Conservation (phyloP, 2,113 vertebrate genomes). For the Passer montanus region DNA sequence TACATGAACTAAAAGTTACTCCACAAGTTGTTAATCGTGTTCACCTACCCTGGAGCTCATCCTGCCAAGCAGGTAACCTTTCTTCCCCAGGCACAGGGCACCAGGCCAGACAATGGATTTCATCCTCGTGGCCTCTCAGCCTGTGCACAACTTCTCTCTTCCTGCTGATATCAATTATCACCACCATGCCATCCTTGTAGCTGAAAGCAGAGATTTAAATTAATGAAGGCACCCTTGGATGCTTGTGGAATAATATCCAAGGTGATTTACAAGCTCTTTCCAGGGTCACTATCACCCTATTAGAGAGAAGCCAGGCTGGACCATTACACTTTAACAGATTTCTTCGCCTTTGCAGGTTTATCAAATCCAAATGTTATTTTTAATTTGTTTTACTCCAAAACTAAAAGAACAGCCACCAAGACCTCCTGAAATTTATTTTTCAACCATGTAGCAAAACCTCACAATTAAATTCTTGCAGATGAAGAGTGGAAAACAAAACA, state of each 20-base stretch:
- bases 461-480: not conserved
- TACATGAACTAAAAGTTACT: not conserved
- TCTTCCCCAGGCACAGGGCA: conserved; percentile 81
- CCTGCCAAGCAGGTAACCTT: conserved; percentile 57
- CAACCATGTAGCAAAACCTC: not conserved
- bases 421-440: not conserved
- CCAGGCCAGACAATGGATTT: conserved; percentile 93
- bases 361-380: not conserved
- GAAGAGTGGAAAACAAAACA: not conserved
- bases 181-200: conserved; percentile 96
- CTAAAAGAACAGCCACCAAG: not conserved
- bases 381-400: not conserved
- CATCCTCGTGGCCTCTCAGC: conserved; percentile 92
- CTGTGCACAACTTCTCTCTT: conserved; percentile 88
- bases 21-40: not conserved
- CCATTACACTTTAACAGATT: not conserved
- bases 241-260: not conserved
- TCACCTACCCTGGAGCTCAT: conserved; percentile 77
- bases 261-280: not conserved
- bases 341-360: not conserved
- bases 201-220: conserved; percentile 68
- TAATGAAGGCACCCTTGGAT: not conserved
- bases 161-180: conserved; percentile 89
- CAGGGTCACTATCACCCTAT: not conserved
- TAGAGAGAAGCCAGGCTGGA: not conserved